A percentile compares a stretch with the other conserved stretches of the same genome.
phyloP scores from a whole-genome alignment of 2,797 vertebrate species.

The Anisognathus igniventris region DNA sequence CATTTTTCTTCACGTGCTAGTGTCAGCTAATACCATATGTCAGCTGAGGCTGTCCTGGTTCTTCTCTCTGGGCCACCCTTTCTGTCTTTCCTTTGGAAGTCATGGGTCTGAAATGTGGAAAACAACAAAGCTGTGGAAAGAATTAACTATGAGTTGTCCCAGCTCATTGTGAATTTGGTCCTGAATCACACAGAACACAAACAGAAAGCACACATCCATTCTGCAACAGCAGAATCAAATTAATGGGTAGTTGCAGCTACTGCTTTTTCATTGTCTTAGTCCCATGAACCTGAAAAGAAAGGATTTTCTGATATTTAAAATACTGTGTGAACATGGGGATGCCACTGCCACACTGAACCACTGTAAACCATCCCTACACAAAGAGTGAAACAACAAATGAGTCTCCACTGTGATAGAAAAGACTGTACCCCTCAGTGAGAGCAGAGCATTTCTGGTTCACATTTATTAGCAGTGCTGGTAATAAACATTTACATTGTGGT shows the following conservation, averaged over 20 bases:
- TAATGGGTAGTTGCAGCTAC: not conserved
- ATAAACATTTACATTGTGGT: constrained; percentile 26
- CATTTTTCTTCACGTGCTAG: not conserved
- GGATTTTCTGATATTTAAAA: not conserved
- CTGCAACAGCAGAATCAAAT: not conserved
- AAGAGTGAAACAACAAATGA: not conserved
- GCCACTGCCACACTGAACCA: not conserved
- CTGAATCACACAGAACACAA: not conserved
- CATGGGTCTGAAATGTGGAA: not conserved
- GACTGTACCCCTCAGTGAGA: not conserved
- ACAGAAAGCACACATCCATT: not conserved
- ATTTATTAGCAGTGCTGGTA: not conserved
- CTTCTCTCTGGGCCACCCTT: not conserved
- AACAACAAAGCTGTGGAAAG: not conserved
- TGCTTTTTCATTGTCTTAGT: not conserved
- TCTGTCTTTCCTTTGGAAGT: not conserved
- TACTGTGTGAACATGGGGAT: not conserved
- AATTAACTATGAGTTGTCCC: not conserved
- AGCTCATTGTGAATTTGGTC: not conserved
- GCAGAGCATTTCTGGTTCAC: not conserved
- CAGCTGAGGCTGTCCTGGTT: not conserved
- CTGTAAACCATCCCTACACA: not conserved
- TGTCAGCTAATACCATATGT: not conserved
- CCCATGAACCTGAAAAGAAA: not conserved
- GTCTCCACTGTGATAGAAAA: not conserved